phyloP scores from a whole-genome alignment of 1,140 invertebrate genomes.

The Drosophila virilis region DNA sequence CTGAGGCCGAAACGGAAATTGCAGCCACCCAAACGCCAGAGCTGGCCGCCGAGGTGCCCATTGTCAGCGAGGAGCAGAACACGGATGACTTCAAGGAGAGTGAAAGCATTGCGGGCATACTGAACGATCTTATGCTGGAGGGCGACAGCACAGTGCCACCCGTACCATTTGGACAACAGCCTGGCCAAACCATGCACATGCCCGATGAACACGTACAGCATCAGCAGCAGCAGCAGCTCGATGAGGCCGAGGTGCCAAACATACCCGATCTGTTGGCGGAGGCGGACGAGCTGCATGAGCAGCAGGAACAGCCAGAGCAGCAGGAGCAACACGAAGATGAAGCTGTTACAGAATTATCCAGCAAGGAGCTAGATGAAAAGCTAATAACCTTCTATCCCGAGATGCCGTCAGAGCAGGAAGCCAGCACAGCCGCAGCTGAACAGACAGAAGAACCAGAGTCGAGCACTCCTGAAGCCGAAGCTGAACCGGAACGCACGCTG shows the following conservation, averaged over 20 bases:
- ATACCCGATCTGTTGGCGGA: conserved; percentile 67
- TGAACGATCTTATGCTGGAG: conserved; percentile 75
- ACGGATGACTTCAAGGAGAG: conserved; percentile 75
- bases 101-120: conserved; percentile 74
- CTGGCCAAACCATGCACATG: conserved; percentile 59
- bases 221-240: conserved; percentile 34
- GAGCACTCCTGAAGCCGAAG: conserved; percentile 11
- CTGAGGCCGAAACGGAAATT: conserved; percentile 12
- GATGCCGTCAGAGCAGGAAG: conserved; percentile 19
- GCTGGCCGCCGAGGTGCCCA: conserved; percentile 52
- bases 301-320: conserved; percentile 31
- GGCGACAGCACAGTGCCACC: conserved; percentile 71
- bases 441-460: conserved; percentile 1
- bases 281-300: conserved; percentile 53
- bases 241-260: conserved; percentile 21
- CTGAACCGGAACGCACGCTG: conserved; percentile 50
- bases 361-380: conserved; percentile 36
- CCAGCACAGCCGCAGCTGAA: conserved; percentile 9
- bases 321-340: conserved; percentile 15
- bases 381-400: conserved; percentile 62
- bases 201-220: conserved; percentile 28
- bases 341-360: conserved; percentile 13
- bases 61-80: conserved; percentile 60
- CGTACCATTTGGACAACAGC: conserved; percentile 65
- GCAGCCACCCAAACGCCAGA: conserved; percentile 36